These are phyloP conservation scores for Platorchestia sp. DNA, from an alignment of 1,140 invertebrate genomes.

Conservation along the genomic window DNA sequence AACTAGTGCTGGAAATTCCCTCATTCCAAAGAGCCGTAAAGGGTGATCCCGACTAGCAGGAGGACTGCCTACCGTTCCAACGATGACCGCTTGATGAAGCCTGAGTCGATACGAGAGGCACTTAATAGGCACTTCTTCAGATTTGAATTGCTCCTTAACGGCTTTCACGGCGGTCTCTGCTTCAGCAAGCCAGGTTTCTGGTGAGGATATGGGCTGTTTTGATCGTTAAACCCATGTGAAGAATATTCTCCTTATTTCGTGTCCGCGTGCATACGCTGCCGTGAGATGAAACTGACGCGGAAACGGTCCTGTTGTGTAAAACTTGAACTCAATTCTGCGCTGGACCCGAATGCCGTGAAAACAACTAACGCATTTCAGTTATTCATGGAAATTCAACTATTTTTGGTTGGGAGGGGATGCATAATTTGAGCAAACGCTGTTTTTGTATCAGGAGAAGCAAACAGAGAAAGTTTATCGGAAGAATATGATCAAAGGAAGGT, in stretches of 20 bases:
- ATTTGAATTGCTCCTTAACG: conserved; percentile 31
- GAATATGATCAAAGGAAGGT: too few relatives aligned
- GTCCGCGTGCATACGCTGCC: neutral
- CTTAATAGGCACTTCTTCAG: conserved; percentile 34
- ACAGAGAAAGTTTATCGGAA: too few relatives aligned
- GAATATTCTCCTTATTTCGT: neutral
- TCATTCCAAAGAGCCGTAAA: neutral
- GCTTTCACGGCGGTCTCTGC: conserved; percentile 6
- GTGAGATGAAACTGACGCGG: neutral
- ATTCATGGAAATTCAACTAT: neutral
- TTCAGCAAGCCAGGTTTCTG: neutral
- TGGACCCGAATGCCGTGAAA: neutral
- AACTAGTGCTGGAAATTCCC: neutral
- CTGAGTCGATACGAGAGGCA: neutral
- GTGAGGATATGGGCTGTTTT: conserved; percentile 2
- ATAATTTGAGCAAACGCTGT: neutral
- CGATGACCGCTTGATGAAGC: conserved; percentile 42
- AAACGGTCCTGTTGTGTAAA: neutral
- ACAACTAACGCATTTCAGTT: neutral
- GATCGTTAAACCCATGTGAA: neutral
- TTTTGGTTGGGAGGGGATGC: neutral
- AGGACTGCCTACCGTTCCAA: neutral
- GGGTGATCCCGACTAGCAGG: neutral
- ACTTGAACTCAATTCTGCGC: neutral
- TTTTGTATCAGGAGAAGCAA: neutral